phyloP scores from a whole-genome alignment of 2,113 vertebrate genomes.

The Theristicus caerulescens region DNA sequence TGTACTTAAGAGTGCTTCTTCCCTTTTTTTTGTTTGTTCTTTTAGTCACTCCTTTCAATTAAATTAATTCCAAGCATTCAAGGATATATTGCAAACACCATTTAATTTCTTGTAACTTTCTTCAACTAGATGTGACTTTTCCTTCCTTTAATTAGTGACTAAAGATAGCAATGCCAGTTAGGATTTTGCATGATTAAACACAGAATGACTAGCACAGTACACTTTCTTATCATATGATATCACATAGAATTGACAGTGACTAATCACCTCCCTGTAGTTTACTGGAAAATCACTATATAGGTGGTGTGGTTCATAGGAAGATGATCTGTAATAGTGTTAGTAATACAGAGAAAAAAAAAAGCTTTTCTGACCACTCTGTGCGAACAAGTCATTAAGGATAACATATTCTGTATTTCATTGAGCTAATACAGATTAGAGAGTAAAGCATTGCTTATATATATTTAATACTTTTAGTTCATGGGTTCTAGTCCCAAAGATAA shows the following conservation, averaged over 20 bases:
- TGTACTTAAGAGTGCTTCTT: background rate
- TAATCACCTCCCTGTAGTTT: background rate
- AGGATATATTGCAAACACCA: background rate
- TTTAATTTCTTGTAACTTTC: background rate
- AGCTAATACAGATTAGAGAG: background rate
- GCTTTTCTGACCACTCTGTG: background rate
- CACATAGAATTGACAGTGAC: background rate
- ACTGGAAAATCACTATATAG: background rate
- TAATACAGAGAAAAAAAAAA: background rate
- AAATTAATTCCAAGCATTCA: background rate
- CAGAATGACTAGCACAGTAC: background rate
- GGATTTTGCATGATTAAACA: background rate
- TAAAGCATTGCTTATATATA: background rate
- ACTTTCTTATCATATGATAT: background rate
- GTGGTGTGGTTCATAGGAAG: background rate
- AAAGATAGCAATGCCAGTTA: background rate
- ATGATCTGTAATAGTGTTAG: background rate
- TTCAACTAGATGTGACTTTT: background rate
- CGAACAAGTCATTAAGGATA: background rate
- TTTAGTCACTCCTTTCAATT: background rate
- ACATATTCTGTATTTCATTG: background rate
- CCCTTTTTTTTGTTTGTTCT: background rate
- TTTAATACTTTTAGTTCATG: background rate
- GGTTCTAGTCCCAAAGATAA: background rate
- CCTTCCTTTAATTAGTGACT: background rate